A percentile compares a stretch with the other conserved stretches of the same genome.
Evolutionary conservation across 2,888 invertebrate genomes (phyloP).

Genomic region (Scaeva pyrastri): DNA sequence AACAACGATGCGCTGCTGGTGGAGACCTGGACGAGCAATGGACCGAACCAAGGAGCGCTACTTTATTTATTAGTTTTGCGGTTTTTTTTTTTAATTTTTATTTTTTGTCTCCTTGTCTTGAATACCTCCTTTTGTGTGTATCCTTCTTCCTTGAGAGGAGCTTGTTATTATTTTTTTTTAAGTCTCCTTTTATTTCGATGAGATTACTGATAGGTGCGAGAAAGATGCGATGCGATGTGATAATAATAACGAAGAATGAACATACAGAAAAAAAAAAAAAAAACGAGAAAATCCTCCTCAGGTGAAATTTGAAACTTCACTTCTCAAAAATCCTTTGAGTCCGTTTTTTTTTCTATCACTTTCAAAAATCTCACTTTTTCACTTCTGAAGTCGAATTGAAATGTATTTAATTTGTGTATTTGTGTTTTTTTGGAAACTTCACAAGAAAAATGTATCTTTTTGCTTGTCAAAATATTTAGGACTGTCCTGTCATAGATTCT

Average conservation of each 20-base stretch:
- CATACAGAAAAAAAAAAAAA: not conserved
- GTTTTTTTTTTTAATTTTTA: slow-evolving; percentile 26
- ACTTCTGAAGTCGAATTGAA: slow-evolving; percentile 56
- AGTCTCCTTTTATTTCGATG: slow-evolving; percentile 40
- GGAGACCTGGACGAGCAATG: slow-evolving; percentile 16
- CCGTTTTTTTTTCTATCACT: too few relatives aligned
- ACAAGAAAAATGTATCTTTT: slow-evolving; percentile 43
- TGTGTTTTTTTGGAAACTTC: slow-evolving; percentile 11
- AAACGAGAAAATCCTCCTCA: slow-evolving; percentile 33
- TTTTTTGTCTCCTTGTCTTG: slow-evolving; percentile 17
- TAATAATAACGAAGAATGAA: slow-evolving; percentile 38
- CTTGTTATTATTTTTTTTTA: slow-evolving; percentile 31
- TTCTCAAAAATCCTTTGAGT: slow-evolving; percentile 19
- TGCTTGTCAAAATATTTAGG: slow-evolving; percentile 20
- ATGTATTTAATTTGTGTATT: slow-evolving; percentile 49
- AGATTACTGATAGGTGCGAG: slow-evolving; percentile 66
- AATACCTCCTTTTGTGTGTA: not conserved
- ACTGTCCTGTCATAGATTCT: not conserved
- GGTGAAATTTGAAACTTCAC: slow-evolving; percentile 70
- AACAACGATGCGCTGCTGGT: not conserved
- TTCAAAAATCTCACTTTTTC: slow-evolving; percentile 46
- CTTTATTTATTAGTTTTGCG: slow-evolving; percentile 75
- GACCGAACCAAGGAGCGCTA: slow-evolving; percentile 50
- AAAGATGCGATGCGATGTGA: slow-evolving; percentile 56
- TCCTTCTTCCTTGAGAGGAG: too few relatives aligned